These are phyloP conservation scores for Hymenochirus boettgeri DNA, from an alignment of 2,113 vertebrate genomes.

Conservation along the genomic window DNA sequence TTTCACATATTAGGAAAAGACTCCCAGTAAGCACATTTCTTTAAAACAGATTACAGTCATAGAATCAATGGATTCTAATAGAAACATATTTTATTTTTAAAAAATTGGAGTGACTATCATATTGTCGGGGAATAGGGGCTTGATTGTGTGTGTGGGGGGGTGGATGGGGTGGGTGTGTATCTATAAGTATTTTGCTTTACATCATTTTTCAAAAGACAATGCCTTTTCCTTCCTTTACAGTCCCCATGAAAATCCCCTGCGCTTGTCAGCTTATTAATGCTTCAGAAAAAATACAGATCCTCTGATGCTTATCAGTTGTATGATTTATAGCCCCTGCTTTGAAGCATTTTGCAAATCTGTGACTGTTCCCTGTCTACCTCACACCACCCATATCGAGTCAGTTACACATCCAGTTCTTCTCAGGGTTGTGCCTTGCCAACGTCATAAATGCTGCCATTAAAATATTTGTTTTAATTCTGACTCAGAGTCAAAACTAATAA, in stretches of 20 bases:
- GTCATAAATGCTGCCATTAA: slow-evolving; percentile 60
- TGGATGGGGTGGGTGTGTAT: no score
- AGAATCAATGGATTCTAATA: no score
- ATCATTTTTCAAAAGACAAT: no score
- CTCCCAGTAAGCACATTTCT: no score
- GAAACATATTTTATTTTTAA: no score
- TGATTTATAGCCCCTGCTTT: slow-evolving; percentile 43
- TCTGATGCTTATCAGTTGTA: slow-evolving; percentile 44
- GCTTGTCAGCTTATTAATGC: slow-evolving; percentile 25
- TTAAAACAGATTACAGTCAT: no score
- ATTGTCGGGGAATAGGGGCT: no score
- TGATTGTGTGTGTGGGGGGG: no score
- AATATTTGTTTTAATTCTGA: slow-evolving; percentile 68
- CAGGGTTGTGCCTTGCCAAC: slow-evolving; percentile 47
- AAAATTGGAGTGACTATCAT: no score
- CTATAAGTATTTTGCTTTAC: no score
- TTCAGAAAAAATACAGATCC: slow-evolving; percentile 39
- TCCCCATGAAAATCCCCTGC: slow-evolving; percentile 20
- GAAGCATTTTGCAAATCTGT: slow-evolving; percentile 35
- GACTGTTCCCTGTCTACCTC: slow-evolving; percentile 36
- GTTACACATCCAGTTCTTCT: slow-evolving; percentile 37
- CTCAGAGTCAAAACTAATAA: slow-evolving; percentile 69
- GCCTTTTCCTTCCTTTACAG: slow-evolving; percentile 14
- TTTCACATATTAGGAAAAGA: no score
- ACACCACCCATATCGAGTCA: slow-evolving; percentile 47